These are phyloP conservation scores for Grapholita molesta DNA, from an alignment of 1,140 invertebrate genomes.

Conservation along the genomic window DNA sequence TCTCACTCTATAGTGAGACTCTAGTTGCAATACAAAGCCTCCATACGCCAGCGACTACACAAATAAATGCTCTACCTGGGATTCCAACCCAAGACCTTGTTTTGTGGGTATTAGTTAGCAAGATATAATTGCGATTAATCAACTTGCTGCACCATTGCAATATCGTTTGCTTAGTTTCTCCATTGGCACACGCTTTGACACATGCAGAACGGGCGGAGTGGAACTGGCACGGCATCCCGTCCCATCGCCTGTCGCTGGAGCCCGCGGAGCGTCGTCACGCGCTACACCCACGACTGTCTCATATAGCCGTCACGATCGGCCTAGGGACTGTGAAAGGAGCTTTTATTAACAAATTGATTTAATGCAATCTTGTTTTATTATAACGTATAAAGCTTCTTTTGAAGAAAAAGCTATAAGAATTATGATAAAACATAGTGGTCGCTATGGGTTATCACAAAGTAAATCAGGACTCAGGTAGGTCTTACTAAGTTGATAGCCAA, in stretches of 20 bases:
- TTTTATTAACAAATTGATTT: neutral
- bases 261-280: neutral
- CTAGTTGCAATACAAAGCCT: too few relatives aligned
- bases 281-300: neutral
- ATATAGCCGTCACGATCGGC: neutral
- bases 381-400: too few relatives aligned
- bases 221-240: neutral
- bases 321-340: neutral
- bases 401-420: too few relatives aligned
- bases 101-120: too few relatives aligned
- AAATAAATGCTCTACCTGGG: too few relatives aligned
- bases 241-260: neutral
- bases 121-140: neutral
- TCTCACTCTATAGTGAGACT: too few relatives aligned
- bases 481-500: too few relatives aligned
- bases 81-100: too few relatives aligned
- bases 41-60: too few relatives aligned
- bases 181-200: neutral
- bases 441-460: too few relatives aligned
- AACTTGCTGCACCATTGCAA: neutral
- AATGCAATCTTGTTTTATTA: neutral
- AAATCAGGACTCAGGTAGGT: too few relatives aligned
- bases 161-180: neutral
- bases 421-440: too few relatives aligned
- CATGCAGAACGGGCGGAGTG: neutral